Evolutionary conservation across 1,140 invertebrate genomes (phyloP).

Genomic region (Papilio dardanus): DNA sequence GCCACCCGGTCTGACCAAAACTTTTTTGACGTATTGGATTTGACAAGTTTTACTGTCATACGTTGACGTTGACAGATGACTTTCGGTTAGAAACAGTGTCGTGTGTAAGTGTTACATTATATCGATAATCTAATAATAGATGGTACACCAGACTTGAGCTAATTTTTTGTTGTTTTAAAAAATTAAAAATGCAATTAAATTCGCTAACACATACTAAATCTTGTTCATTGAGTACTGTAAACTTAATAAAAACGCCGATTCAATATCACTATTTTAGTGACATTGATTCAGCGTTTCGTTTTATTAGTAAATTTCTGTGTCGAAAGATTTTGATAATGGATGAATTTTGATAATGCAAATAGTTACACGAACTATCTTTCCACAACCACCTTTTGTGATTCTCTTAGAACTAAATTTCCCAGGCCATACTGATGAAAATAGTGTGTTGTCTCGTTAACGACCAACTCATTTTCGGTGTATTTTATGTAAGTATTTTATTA

Average conservation of each 20-base stretch:
- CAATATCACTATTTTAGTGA: too few relatives aligned
- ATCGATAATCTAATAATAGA: background rate
- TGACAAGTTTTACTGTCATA: background rate
- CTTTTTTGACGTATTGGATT: background rate
- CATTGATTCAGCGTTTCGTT: too few relatives aligned
- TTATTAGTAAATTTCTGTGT: too few relatives aligned
- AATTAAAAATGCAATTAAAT: too few relatives aligned
- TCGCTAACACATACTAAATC: too few relatives aligned
- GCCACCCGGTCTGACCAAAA: background rate
- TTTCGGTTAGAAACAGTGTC: background rate
- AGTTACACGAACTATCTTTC: background rate
- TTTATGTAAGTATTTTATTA: background rate
- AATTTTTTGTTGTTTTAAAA: background rate
- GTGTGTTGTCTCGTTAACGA: background rate
- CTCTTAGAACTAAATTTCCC: background rate
- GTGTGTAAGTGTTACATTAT: too few relatives aligned
- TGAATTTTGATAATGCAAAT: too few relatives aligned
- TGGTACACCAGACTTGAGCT: background rate
- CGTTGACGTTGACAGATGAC: background rate
- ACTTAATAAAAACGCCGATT: too few relatives aligned
- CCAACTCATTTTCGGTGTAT: too few relatives aligned
- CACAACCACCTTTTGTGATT: background rate
- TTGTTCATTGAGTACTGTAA: too few relatives aligned
- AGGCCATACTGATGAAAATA: background rate
- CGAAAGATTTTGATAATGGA: too few relatives aligned